Evolutionary conservation across 2,113 vertebrate genomes (phyloP).

Genomic region (Chionis minor): DNA sequence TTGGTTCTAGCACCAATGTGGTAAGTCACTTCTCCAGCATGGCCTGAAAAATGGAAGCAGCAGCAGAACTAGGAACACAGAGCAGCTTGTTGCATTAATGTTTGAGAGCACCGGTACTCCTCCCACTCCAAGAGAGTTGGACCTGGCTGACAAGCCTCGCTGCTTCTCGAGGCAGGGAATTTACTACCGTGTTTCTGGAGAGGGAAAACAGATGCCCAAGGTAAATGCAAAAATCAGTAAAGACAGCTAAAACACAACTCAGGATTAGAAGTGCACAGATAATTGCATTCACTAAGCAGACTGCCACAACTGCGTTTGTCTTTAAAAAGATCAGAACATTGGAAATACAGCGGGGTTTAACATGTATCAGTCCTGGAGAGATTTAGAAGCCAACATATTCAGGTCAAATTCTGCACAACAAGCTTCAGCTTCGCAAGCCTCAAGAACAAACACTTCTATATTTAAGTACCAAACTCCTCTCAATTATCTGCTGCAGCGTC

Average conservation of each 20-base stretch:
- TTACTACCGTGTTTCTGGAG: neutral
- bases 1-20: constrained; percentile 19
- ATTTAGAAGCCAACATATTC: constrained; percentile 38
- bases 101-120: neutral
- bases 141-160: neutral
- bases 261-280: neutral
- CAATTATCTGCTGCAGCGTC: neutral
- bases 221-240: neutral
- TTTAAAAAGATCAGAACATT: neutral
- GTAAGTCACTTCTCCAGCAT: neutral
- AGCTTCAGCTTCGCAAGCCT: neutral
- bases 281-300: neutral
- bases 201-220: neutral
- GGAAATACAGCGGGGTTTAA: neutral
- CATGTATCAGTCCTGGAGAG: neutral
- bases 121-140: fast-evolving
- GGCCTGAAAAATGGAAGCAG: constrained; percentile 31
- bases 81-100: neutral
- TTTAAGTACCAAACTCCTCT: constrained; percentile 37
- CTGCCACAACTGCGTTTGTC: neutral
- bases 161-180: neutral
- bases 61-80: neutral
- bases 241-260: neutral
- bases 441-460: constrained; percentile 54
- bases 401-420: constrained; percentile 32